Evolutionary conservation across 1,140 invertebrate genomes (phyloP), one percentile per base, ranked within the genome.

Genomic region (Leptopilina boulardi): DNA sequence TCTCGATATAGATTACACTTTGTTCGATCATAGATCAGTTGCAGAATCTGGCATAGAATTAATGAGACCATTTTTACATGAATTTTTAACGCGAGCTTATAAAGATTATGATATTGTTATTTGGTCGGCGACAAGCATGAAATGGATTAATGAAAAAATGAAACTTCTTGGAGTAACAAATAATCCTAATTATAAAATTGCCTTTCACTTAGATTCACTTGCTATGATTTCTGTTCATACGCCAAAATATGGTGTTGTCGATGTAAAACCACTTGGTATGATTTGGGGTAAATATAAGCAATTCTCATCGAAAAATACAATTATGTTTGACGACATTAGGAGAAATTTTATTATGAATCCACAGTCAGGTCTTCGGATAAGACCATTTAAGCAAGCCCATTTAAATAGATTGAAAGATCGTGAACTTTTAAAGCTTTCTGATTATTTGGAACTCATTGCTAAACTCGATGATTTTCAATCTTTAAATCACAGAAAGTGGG

Each of bases 71-170:
- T 99, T 94, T 89, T 92, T 99, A 41, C 98, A 99, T 88, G 97
- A 99, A 90, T 99, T 99, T 89, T 91, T 99, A 0, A 95, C 95
- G 9, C 93, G 95, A n/a, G 97, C 97, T 4, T 99, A 99, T 90
- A 94, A 95, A 86, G 89, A 96, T 88, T 97, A 97, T 83, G 96
- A 97, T 85, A 96, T 97, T 82, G 96, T 96, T 0, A 97, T 97
- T 80, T 96, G 96, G 98, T 99, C 98, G 44, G 98, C 98, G 0
- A 99, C 98, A 1, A 96, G 95, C 79, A 99, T 99, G 98, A 98
- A 97, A 84, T 99, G 98, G 97, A 99, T 99, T 70, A 96, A 98
- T 84, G 97, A 98, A 83, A 99, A 99, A 91, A 99, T 99, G 98
- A 95, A 96, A 74, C 89, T 99, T 23, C 91, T 99, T 0, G 97